phyloP scores from a whole-genome alignment of 35 echinoderm and acorn worm genomes.

The Apostichopus californicus region DNA sequence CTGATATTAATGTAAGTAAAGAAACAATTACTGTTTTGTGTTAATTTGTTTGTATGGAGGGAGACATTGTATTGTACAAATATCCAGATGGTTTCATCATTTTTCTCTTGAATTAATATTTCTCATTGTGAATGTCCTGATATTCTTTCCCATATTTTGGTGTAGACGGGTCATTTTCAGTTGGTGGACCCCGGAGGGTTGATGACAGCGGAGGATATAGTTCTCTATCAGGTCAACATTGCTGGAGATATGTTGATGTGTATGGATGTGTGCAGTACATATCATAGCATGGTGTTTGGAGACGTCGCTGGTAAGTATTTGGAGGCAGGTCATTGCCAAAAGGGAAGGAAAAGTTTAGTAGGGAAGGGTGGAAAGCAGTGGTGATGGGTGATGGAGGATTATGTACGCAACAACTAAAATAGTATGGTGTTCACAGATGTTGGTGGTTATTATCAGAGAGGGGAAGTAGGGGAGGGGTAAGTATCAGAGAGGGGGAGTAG shows the following conservation, averaged over 20 bases:
- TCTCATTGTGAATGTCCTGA: no score
- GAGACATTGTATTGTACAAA: no score
- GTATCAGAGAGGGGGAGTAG: no score
- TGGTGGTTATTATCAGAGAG: constrained; percentile 69
- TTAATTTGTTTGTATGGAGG: no score
- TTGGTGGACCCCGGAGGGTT: constrained; percentile 94
- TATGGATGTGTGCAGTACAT: constrained; percentile 85
- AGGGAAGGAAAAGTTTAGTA: neutral
- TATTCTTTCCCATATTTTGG: constrained; percentile 4
- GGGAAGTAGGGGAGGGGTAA: neutral
- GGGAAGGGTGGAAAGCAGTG: neutral
- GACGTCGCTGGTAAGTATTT: constrained; percentile 84
- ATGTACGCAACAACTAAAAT: constrained; percentile 80
- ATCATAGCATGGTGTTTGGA: constrained; percentile 79
- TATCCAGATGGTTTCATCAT: no score
- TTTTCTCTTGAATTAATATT: no score
- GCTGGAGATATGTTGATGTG: constrained; percentile 79
- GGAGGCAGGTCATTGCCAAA: neutral
- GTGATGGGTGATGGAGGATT: neutral
- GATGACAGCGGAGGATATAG: constrained; percentile 88
- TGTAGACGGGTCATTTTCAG: constrained; percentile 93
- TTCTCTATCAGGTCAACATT: constrained; percentile 89
- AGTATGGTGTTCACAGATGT: constrained; percentile 79
- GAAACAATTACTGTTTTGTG: no score
- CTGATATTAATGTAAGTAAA: no score